These are phyloP conservation scores for Halocaridina rubra DNA, from an alignment of 2,888 invertebrate species.

Conservation along the genomic window DNA sequence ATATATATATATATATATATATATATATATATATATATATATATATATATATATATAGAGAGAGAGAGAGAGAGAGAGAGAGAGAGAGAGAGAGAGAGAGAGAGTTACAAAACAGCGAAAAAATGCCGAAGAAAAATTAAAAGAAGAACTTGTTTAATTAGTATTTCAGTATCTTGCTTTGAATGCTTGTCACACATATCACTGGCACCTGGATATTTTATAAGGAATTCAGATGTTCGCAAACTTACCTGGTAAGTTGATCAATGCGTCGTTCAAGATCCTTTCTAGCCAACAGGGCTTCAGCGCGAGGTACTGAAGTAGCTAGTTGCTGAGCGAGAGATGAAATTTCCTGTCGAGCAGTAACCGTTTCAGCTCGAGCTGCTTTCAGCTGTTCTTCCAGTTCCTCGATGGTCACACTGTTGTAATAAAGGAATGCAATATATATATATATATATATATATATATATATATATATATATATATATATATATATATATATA, in stretches of 20 bases:
- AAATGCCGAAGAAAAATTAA: no score
- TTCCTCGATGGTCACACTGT: constrained; percentile 34
- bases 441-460: neutral
- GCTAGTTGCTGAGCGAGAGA: constrained; percentile 51
- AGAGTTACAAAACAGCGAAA: no score
- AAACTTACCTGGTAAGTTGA: constrained; percentile 30
- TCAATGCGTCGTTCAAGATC: constrained; percentile 53
- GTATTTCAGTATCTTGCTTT: no score
- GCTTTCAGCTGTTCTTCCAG: constrained; percentile 36
- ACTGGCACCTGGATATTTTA: no score
- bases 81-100: no score
- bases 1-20: constrained; percentile 3
- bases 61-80: no score
- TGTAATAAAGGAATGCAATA: neutral
- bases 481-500: neutral
- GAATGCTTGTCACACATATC: no score
- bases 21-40: neutral
- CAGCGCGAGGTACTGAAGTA: constrained; percentile 51
- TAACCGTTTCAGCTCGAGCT: constrained; percentile 22
- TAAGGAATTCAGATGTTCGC: no score
- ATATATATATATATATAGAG: neutral
- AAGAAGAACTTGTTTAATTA: no score
- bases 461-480: neutral
- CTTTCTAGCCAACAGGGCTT: constrained; percentile 41
- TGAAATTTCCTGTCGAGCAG: constrained; percentile 27